Base-by-base conservation (phyloP, 2,888 invertebrate genomes). In the Hemithea aestivaria region DNA sequence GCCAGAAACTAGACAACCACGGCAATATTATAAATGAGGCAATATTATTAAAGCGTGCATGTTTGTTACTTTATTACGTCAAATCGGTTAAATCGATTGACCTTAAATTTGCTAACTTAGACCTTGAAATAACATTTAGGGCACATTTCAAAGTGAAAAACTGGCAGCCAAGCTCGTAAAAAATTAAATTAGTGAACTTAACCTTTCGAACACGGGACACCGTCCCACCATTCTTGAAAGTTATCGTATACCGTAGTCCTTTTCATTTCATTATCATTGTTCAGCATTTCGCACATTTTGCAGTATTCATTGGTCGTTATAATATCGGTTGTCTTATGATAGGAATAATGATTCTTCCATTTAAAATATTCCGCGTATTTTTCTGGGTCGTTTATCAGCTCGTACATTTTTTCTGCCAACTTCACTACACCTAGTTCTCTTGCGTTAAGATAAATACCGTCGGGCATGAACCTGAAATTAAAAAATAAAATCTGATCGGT, bases 321-420 rank as follows among this genome's bases (percentile, higher is more conserved):
- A 10, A 51, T 63, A 2, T 68, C 70, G 10, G 35, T 39, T 25
- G 67, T 70, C 26, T 43, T 55, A 32, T 79, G 57, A 28, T 69
- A 85, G 0, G 63, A 59, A 39, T 85, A 87, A 45, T 84, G 68
- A 20, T 73, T 80, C 31, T 56, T 70, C 84, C 84, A 85, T 43
- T 51, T 67, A 43, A 85, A 84, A 50, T 69, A 83, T 11, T 76
- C 55, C 0, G 62, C 58, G 16, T 84, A 85, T 20, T 62, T 35
- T 0, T 67, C 66, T 1, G 65, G 66, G 12, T 74, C 45, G 1
- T 62, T 53, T 3, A 82, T 78, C 0, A 87, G 47, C 10, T 64
- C 56, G 28, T 68, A 41, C 56, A 87, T 84, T 46, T 59, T 59
- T 5, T 48, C 42, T 0, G 78, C 82, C 27, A 87, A 48, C 27